Evolutionary conservation across 2,113 vertebrate species (phyloP).

Genomic region (Laticauda colubrina): DNA sequence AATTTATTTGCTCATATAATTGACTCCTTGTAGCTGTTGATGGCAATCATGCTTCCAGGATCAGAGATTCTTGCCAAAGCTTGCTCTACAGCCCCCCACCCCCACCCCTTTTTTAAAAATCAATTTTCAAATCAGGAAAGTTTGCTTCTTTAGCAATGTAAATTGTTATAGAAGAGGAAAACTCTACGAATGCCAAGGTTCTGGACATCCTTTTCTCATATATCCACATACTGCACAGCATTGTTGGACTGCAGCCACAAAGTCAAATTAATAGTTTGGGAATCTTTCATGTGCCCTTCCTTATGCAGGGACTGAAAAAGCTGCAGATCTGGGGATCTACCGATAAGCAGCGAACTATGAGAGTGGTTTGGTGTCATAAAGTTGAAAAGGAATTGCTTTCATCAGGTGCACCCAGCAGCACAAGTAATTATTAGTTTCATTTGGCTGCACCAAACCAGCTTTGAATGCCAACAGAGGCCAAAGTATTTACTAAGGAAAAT

Average conservation of each 20-base stretch:
- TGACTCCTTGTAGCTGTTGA: not conserved
- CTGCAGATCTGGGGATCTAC: not conserved
- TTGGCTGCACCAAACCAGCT: not conserved
- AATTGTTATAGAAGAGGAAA: not conserved
- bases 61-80: not conserved
- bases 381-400: not conserved
- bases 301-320: not conserved
- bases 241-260: not conserved
- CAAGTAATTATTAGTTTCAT: not conserved
- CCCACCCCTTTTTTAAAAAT: not conserved
- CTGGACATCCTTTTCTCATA: not conserved
- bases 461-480: not conserved
- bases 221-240: not conserved
- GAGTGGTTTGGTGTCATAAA: not conserved
- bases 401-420: not conserved
- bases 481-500: slow-evolving; percentile 3
- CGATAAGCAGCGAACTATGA: not conserved
- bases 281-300: not conserved
- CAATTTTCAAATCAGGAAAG: not conserved
- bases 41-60: not conserved
- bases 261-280: not conserved
- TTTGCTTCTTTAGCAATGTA: not conserved
- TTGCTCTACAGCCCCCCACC: not conserved
- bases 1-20: not conserved
- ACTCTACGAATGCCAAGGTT: not conserved